Conservation (phyloP, 1,140 invertebrate genomes). For the Drosophila carrolli region DNA sequence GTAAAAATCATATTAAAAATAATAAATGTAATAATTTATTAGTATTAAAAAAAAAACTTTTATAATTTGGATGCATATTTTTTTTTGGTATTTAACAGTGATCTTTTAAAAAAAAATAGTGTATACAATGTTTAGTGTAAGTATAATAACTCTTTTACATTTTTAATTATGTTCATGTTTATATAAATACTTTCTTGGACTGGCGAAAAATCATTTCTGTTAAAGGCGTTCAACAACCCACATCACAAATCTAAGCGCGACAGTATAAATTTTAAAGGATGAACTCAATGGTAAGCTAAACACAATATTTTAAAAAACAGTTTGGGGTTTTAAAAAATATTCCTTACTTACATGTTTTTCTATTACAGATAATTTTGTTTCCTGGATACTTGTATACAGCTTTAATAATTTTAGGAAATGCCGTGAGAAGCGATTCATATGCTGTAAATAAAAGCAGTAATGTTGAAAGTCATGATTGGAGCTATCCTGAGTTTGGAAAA, state of each 20-base stretch:
- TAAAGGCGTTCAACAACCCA: slow-evolving; percentile 14
- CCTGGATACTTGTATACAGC: slow-evolving; percentile 27
- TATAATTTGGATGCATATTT: too few relatives aligned
- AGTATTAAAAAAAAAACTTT: too few relatives aligned
- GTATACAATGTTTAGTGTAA: slow-evolving; percentile 2
- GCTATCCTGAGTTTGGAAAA: slow-evolving; percentile 21
- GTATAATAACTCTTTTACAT: background rate
- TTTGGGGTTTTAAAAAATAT: background rate
- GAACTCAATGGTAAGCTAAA: slow-evolving; percentile 22
- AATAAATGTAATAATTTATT: too few relatives aligned
- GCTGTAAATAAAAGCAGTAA: slow-evolving; percentile 18
- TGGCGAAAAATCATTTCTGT: slow-evolving; percentile 28
- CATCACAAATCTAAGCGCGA: background rate
- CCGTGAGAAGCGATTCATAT: slow-evolving; percentile 3
- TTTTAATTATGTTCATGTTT: slow-evolving; percentile 15
- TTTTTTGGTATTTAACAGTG: too few relatives aligned
- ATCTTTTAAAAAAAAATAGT: background rate
- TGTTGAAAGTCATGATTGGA: slow-evolving; percentile 4
- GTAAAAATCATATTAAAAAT: too few relatives aligned
- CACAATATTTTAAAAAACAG: background rate
- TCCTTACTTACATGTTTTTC: background rate
- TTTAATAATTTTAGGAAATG: slow-evolving; percentile 18
- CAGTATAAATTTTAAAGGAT: slow-evolving; percentile 4
- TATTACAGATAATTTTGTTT: slow-evolving; percentile 24
- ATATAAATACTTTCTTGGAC: slow-evolving; percentile 37